phyloP scores from a whole-genome alignment of 2,888 invertebrate species.

The Amiota communis region DNA sequence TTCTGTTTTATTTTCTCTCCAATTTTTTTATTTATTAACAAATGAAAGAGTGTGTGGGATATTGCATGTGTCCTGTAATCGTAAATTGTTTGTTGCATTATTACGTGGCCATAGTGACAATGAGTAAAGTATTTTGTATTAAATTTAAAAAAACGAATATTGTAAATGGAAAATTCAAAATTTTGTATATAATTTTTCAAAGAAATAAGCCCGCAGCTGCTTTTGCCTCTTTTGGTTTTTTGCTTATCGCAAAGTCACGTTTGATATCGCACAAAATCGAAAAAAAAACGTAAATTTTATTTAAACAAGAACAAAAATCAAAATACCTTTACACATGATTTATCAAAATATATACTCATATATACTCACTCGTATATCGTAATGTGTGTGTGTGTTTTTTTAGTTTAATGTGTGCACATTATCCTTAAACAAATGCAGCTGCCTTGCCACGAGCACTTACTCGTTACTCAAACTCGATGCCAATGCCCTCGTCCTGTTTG shows the following conservation, averaged over 20 bases:
- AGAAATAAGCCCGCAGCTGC: slow-evolving; percentile 27
- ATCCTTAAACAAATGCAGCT: slow-evolving; percentile 29
- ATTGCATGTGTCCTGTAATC: background rate
- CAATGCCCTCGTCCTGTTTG: slow-evolving; percentile 18
- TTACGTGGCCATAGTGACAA: slow-evolving; percentile 17
- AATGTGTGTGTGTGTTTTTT: background rate
- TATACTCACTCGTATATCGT: background rate
- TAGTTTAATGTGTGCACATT: slow-evolving; percentile 19
- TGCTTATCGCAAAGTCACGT: slow-evolving; percentile 42
- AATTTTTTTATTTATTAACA: no score
- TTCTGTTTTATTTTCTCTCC: background rate
- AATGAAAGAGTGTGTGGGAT: slow-evolving; percentile 9
- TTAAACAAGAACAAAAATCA: slow-evolving; percentile 45
- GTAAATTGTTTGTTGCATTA: slow-evolving; percentile 4
- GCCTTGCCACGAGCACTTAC: background rate
- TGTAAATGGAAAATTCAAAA: slow-evolving; percentile 25
- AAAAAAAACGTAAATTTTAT: background rate
- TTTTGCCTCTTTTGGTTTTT: slow-evolving; percentile 42
- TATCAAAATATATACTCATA: slow-evolving; percentile 42
- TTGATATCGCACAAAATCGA: slow-evolving; percentile 9
- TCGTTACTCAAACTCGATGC: slow-evolving; percentile 4
- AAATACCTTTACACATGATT: slow-evolving; percentile 66
- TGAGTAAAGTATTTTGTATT: background rate
- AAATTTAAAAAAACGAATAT: background rate
- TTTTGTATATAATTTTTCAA: slow-evolving; percentile 14